Evolutionary conservation across 1,140 invertebrate genomes (phyloP), one percentile per base, ranked within the genome.

Genomic region (Colletes gigas): DNA sequence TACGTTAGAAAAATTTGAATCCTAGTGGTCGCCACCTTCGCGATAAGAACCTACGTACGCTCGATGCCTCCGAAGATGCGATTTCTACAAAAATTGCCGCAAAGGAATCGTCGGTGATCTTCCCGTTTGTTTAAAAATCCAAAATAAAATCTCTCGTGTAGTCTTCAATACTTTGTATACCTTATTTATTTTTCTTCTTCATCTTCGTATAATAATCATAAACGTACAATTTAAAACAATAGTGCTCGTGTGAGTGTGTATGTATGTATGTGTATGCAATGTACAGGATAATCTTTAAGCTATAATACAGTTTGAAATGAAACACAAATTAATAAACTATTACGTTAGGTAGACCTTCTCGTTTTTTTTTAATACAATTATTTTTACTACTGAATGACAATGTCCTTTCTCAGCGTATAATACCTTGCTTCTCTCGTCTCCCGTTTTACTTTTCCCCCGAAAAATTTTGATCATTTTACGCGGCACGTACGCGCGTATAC

Each of bases 211-310:
- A 91, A 92, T 93, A 92, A 92, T 93, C 84, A 91, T 92, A 90
- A 93, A 91, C 90, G 89, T 92, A 93, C 89, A 91, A 89, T 92
- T 92, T 89, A 89, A 93, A 93, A 92, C 90, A 92, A 93, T 91
- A 92, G 91, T 92, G 92, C 88, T 90, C 81, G 81, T 90, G 89
- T 89, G 82, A 55, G 69, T 65, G 69, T 79, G 68, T 91, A 91
- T 90, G 92, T 92, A 92, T 93, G 92, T 92, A 92, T 73, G 70
- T 91, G 92, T 90, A 93, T 93, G 91, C 89, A 93, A 93, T 93
- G 92, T 93, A 93, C 92, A 93, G 92, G 89, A 93, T 93, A 92
- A 86, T 92, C 89, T 93, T 93, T 91, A 93, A 92, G 92, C 92
- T 93, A 93, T 93, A 87, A 90, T 93, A 93, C 92, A 93, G 82